Percentiles rank a stretch among this genome's conserved stretches.
Conservation (phyloP, 2,113 vertebrate genomes). For the Pygoscelis adeliae region DNA sequence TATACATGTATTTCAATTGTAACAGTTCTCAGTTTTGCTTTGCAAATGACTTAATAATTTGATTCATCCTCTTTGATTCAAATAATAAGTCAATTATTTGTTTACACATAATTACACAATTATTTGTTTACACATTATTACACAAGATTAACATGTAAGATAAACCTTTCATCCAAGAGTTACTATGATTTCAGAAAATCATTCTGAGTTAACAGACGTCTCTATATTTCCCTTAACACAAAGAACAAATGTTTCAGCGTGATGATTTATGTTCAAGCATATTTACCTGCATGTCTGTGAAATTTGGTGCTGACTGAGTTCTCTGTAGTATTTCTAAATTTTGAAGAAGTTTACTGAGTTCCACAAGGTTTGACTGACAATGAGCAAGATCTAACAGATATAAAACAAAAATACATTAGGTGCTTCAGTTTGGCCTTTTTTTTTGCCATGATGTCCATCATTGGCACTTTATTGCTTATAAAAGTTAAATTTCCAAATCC, state of each 20-base stretch:
- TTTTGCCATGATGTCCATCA: not conserved
- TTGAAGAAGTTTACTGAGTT: constrained; percentile 94
- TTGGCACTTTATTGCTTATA: not conserved
- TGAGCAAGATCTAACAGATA: constrained; percentile 88
- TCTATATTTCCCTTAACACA: not conserved
- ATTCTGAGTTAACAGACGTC: not conserved
- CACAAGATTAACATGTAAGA: not conserved
- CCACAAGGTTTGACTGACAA: constrained; percentile 94
- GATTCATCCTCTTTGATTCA: not conserved
- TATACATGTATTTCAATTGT: not conserved
- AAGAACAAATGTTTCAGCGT: not conserved
- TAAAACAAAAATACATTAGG: not conserved
- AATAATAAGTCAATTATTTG: not conserved
- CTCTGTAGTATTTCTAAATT: constrained; percentile 98
- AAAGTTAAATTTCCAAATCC: not conserved
- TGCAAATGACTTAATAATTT: not conserved
- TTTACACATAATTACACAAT: not conserved
- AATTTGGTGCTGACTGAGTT: constrained; percentile 97
- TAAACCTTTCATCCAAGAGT: not conserved
- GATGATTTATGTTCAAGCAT: not conserved
- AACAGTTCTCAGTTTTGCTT: not conserved
- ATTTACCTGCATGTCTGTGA: constrained; percentile 92
- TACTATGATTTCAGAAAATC: not conserved
- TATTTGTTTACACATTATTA: not conserved
- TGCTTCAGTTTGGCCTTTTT: not conserved